phyloP scores from a whole-genome alignment of 2,113 vertebrate species.

The Pandion haliaetus region DNA sequence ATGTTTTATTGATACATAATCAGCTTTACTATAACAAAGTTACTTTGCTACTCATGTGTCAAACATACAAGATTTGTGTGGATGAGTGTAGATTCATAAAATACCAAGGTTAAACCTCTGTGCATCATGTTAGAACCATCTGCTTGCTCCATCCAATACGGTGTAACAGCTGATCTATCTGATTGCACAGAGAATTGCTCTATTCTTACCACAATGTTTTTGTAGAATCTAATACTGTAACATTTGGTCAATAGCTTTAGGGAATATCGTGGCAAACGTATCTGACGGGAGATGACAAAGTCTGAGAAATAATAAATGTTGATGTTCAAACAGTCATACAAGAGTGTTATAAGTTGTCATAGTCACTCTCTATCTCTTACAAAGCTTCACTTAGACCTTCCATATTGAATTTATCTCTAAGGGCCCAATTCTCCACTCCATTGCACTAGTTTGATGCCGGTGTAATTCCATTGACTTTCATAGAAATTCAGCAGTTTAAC shows the following conservation, averaged over 20 bases:
- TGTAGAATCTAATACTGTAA: neutral
- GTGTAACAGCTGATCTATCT: conserved; percentile 14
- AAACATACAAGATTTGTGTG: neutral
- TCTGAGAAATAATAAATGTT: neutral
- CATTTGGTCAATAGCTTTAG: conserved; percentile 29
- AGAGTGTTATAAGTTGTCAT: neutral
- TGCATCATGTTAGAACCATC: conserved; percentile 3
- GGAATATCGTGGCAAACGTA: neutral
- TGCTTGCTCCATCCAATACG: conserved; percentile 6
- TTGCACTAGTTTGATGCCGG: neutral
- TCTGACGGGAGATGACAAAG: neutral
- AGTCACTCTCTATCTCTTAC: neutral
- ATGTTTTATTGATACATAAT: neutral
- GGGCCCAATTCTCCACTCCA: neutral
- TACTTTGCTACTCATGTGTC: neutral
- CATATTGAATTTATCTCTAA: neutral
- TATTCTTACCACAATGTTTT: neutral
- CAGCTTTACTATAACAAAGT: neutral
- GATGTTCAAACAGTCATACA: neutral
- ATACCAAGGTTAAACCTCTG: neutral
- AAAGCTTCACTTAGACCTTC: neutral
- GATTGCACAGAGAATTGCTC: neutral
- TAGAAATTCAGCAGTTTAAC: neutral
- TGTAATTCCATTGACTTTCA: neutral
- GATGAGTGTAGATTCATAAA: neutral